Conservation (phyloP, 2,888 invertebrate species). For the Chorisops tibialis region DNA sequence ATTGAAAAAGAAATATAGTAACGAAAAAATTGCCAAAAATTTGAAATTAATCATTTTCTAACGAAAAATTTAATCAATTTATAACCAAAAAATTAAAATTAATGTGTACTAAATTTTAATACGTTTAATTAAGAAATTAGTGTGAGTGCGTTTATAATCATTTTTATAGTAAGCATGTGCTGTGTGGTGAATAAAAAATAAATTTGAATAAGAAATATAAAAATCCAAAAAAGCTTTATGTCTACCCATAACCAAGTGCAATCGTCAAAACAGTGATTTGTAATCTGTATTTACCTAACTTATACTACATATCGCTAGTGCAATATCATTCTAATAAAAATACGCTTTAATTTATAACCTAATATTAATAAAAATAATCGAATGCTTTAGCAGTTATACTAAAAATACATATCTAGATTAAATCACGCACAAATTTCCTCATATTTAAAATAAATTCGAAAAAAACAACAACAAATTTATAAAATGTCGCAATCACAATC, state of each 20-base stretch:
- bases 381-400: conserved; percentile 5
- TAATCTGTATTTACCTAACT: conserved; percentile 6
- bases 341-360: neutral
- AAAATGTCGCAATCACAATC: conserved; percentile 38
- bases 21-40: too few relatives aligned
- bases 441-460: conserved; percentile 25
- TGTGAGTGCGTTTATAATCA: too few relatives aligned
- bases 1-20: too few relatives aligned
- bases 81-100: too few relatives aligned
- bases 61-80: too few relatives aligned
- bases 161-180: too few relatives aligned
- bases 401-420: conserved; percentile 13
- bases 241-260: neutral
- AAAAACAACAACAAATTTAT: neutral
- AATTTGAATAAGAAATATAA: neutral
- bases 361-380: too few relatives aligned
- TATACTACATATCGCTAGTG: conserved; percentile 22
- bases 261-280: conserved; percentile 9
- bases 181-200: too few relatives aligned
- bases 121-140: too few relatives aligned
- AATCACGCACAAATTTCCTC: conserved; percentile 30
- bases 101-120: too few relatives aligned
- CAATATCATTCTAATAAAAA: conserved; percentile 4
- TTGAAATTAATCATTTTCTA: too few relatives aligned
- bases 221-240: neutral